phyloP scores from a whole-genome alignment of 2,113 vertebrate genomes.

The Lamprotornis superbus region DNA sequence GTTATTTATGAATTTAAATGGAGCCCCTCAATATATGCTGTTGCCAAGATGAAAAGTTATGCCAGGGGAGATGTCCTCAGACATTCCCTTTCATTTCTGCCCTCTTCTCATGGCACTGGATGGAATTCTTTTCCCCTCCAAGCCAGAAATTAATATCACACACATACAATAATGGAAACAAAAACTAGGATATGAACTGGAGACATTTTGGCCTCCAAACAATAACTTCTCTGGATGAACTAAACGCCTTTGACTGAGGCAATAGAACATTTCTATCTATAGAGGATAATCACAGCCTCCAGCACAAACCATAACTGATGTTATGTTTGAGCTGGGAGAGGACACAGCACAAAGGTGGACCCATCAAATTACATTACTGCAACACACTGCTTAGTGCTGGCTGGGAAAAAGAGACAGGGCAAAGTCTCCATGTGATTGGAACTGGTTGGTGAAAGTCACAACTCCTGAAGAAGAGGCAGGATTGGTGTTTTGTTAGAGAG shows the following conservation, averaged over 20 bases:
- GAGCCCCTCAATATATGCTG: neutral
- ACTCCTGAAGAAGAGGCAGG: neutral
- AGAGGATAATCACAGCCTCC: slow-evolving; percentile 17
- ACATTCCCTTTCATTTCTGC: neutral
- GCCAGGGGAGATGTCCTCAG: neutral
- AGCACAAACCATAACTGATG: neutral
- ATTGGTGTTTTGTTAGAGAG: neutral
- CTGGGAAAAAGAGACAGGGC: neutral
- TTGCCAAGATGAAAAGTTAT: neutral
- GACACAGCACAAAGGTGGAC: neutral
- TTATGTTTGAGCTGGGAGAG: neutral
- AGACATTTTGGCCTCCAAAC: slow-evolving; percentile 67
- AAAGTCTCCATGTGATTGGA: neutral
- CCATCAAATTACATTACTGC: neutral
- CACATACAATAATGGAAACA: slow-evolving; percentile 31
- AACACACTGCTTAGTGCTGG: neutral
- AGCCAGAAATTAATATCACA: slow-evolving; percentile 58
- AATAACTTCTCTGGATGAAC: slow-evolving; percentile 53
- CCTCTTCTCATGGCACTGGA: slow-evolving; percentile 3
- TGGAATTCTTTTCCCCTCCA: slow-evolving; percentile 5
- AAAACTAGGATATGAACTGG: slow-evolving; percentile 57
- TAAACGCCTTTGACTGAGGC: slow-evolving; percentile 33
- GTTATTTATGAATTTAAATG: neutral
- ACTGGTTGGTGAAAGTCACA: neutral
- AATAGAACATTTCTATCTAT: slow-evolving; percentile 19